Conservation (phyloP, 35 echinoderm and acorn worm species). For the Holothuria glaberrima region DNA sequence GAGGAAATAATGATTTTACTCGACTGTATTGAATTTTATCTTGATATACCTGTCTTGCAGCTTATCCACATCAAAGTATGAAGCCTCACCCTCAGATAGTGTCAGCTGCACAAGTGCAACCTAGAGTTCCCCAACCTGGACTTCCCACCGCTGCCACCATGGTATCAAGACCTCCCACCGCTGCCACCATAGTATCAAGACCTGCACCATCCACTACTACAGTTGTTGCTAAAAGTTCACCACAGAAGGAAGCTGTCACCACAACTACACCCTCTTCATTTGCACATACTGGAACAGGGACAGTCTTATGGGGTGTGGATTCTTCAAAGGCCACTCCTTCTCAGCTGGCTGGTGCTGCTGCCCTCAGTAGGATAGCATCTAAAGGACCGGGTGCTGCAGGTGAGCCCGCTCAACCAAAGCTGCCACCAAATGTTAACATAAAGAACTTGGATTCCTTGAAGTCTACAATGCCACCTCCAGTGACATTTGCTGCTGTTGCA, state of each 20-base stretch:
- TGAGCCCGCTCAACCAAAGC: conserved; percentile 38
- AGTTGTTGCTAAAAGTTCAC: neutral
- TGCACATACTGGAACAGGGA: conserved; percentile 69
- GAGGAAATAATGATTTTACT: too few species aligned
- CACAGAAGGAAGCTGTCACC: neutral
- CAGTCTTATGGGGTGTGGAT: conserved; percentile 72
- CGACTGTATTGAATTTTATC: too few species aligned
- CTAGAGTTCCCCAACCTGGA: neutral
- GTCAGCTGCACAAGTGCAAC: too few species aligned
- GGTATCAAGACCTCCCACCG: neutral
- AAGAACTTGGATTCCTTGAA: conserved; percentile 86
- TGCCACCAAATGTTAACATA: conserved; percentile 92
- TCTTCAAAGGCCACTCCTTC: conserved; percentile 61
- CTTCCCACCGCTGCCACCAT: neutral
- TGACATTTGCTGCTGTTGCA: conserved; percentile 85
- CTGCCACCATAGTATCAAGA: neutral
- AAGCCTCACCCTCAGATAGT: too few species aligned
- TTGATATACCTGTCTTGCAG: too few species aligned
- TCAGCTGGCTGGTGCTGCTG: conserved; percentile 64
- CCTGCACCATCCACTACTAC: neutral
- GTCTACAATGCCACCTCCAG: conserved; percentile 82
- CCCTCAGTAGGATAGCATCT: conserved; percentile 31
- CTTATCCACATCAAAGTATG: too few species aligned
- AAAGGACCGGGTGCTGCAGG: neutral
- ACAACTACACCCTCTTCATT: conserved; percentile 62